Conservation (phyloP, 2,888 invertebrate species). For the Crossocerus cetratus region DNA sequence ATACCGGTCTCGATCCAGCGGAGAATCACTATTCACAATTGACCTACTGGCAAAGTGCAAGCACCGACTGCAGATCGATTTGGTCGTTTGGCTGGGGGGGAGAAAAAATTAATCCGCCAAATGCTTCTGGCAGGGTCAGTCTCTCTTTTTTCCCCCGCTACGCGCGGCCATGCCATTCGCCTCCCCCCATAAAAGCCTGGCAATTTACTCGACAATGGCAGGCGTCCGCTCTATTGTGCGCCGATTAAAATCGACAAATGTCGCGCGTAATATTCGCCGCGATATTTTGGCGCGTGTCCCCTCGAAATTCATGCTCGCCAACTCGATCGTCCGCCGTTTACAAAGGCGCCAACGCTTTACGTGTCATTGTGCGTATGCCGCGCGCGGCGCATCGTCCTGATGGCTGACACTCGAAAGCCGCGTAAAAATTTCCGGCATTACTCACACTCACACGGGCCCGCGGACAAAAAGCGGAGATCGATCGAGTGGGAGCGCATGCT, state of each 20-base stretch:
- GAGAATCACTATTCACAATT: no score
- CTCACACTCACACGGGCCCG: no score
- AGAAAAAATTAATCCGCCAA: neutral
- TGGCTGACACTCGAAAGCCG: no score
- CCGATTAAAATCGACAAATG: conserved; percentile 44
- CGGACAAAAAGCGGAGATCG: neutral
- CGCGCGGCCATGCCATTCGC: neutral
- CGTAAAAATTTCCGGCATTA: no score
- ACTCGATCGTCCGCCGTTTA: conserved; percentile 25
- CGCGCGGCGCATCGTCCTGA: no score
- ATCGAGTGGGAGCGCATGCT: no score
- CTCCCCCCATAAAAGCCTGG: neutral
- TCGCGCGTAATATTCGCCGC: conserved; percentile 30
- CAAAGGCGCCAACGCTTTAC: conserved; percentile 21
- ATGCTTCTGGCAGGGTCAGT: no score
- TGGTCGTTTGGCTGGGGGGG: neutral
- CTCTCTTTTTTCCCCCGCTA: neutral
- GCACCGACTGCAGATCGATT: no score
- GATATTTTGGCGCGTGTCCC: conserved; percentile 10
- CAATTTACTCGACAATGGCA: conserved; percentile 12
- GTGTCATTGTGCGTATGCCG: no score
- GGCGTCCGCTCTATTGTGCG: neutral
- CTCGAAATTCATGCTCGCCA: conserved; percentile 35
- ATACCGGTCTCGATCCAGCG: no score
- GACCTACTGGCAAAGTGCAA: no score